Conservation (phyloP, 2,888 invertebrate species). For the Tinea trinotella region DNA sequence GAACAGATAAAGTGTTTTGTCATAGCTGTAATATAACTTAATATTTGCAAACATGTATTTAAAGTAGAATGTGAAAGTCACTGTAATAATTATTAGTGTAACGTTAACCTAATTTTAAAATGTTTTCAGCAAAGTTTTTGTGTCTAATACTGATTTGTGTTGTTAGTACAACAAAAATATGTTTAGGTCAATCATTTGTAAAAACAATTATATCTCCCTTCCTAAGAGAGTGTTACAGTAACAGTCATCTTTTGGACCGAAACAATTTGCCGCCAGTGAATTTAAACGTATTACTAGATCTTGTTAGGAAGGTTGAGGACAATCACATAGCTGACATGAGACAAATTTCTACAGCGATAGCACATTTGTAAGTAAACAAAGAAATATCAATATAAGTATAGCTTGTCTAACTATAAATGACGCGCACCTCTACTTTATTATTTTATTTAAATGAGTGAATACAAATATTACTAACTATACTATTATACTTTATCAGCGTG, state of each 20-base stretch:
- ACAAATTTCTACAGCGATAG: conserved; percentile 60
- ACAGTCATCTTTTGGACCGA: conserved; percentile 62
- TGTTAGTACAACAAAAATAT: not conserved
- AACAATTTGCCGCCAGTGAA: conserved; percentile 75
- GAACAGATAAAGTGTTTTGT: conserved; percentile 5
- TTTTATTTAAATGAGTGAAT: no score
- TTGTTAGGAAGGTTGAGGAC: conserved; percentile 77
- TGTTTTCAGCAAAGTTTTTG: not conserved
- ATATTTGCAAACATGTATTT: not conserved
- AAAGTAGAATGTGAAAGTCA: not conserved
- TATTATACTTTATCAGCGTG: no score
- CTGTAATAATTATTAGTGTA: no score
- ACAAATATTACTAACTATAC: no score
- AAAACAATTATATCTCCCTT: conserved; percentile 22
- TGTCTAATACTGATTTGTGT: not conserved
- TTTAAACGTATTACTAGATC: conserved; percentile 73
- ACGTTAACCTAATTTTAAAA: no score
- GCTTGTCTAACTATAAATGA: no score
- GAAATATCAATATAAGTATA: no score
- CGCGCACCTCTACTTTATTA: no score
- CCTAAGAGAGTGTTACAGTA: conserved; percentile 73
- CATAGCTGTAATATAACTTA: not conserved
- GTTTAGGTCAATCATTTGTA: conserved; percentile 15
- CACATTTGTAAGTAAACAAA: conserved; percentile 61
- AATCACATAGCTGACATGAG: conserved; percentile 65